Base-by-base conservation (phyloP, 2,113 vertebrate species). In the Dromiciops gliroides region DNA sequence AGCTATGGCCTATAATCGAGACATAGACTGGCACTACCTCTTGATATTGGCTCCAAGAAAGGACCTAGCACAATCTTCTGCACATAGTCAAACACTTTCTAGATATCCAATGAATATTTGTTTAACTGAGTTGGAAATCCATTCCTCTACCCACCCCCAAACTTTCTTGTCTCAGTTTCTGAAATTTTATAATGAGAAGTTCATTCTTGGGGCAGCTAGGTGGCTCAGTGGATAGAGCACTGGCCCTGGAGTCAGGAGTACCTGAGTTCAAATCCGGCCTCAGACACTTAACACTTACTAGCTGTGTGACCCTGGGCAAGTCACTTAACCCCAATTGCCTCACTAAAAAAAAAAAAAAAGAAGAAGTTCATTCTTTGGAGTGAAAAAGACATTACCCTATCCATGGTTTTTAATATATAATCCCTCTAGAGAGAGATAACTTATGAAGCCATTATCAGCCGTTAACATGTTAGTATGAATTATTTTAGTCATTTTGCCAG, bases 351-450 rank as follows among this genome's bases (percentile, higher is more conserved):
- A n/a, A n/a, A n/a, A n/a, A n/a, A n/a, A n/a, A n/a, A n/a, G n/a
- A n/a, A 92, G 92, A 95, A 96, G 93, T 89, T 83, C 49, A 3
- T 93, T 95, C 37, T 89, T 96, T 83, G 60, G 88, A 67, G 56
- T 67, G 56, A 67, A 67, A 56, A 67, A 67, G 56, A 37, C 3
- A 37, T 67, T 37, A 67, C 28, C 56, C 31, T 67, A 37, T 67
- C 56, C 31, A 67, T 67, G 11, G 14, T 67, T 67, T 67, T 67
- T 3, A 37, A 26, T 53, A 53, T 53, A 26, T 8, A 53, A 53
- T 10, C 28, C 56, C 56, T 60, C 53, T 67, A 16, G 56, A 31
- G 56, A 67, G 31, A 67, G 56, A 60, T 10, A 37, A 31, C 28
- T 37, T 67, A 67, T 37, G 28, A 67, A 67, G 56, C 89, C 49